Base-by-base conservation (phyloP, 2,888 invertebrate genomes). In the Macaria notata region DNA sequence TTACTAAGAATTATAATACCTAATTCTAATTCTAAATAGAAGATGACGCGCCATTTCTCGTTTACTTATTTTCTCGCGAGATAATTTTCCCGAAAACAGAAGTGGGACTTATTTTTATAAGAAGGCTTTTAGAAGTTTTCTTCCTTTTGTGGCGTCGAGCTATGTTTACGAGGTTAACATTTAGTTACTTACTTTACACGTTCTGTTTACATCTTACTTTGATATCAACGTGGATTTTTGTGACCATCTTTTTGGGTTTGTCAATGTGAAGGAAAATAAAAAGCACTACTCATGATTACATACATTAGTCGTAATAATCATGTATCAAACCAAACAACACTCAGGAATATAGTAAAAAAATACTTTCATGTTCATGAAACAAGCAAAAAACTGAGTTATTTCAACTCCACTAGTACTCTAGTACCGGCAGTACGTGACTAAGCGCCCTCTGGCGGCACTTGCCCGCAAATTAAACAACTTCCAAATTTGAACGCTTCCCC, bases 381-480 rank as follows among this genome's bases (percentile, higher is more conserved):
- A 19, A 19, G 19, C 19, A 19, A 19, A 19, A 19, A 19, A 19
- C 19, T 19, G 19, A 19, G 19, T 19, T 19, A 2, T 19, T 19
- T 19, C 19, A 19, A 19, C 19, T 19, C 19, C 19, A 19, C 19
- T 19, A 19, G 19, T 19, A 19, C 19, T 19, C 19, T 19, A 19
- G 19, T 19, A 19, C 4, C 36, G 9, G 41, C 58, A 53, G 85
- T 85, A 87, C 89, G 88, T 91, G 91, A 88, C 92, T 90, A 90
- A 89, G 90, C 91, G 77, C 31, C 56, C 60, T 54, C 43, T 52
- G 57, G 76, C 72, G 73, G 75, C 81, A 79, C 79, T 81, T 77
- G 79, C 78, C 84, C 85, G 74, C 89, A 88, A 89, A 90, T 89
- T 89, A 88, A 86, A 86, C 86, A 89, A 91, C 81, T 90, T 88